phyloP scores from a whole-genome alignment of 1,140 invertebrate species.

The Hestina assimilis region DNA sequence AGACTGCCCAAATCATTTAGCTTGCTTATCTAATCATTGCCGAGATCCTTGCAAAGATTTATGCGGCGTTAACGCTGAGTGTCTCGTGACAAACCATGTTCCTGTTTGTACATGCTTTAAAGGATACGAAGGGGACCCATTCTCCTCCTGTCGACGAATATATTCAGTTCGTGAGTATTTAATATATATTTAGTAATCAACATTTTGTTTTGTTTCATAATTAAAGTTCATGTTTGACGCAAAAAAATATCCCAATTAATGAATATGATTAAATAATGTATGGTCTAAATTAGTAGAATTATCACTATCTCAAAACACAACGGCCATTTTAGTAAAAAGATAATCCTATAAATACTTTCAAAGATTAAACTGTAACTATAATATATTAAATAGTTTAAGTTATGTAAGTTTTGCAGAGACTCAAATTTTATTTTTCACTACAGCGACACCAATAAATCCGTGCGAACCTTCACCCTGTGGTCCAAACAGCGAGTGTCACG shows the following conservation, averaged over 20 bases:
- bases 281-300: too few species aligned
- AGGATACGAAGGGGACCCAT: constrained; percentile 89
- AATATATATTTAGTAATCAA: background rate
- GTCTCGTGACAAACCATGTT: constrained; percentile 89
- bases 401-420: background rate
- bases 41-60: constrained; percentile 92
- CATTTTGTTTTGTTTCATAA: too few species aligned
- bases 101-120: constrained; percentile 88
- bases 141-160: constrained; percentile 85
- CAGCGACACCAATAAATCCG: constrained; percentile 80
- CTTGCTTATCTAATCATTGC: constrained; percentile 91
- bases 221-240: too few species aligned
- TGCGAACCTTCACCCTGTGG: constrained; percentile 91
- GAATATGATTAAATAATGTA: too few species aligned
- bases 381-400: background rate
- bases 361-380: background rate
- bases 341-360: background rate
- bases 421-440: constrained; percentile 31
- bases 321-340: too few species aligned
- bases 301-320: too few species aligned
- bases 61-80: constrained; percentile 91
- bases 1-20: constrained; percentile 88
- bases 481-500: constrained; percentile 87
- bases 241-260: too few species aligned
- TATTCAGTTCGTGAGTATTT: constrained; percentile 75